Percentiles rank a stretch among this genome's conserved stretches.
These are phyloP conservation scores for Xylota sylvarum DNA, from an alignment of 2,888 invertebrate genomes.

Conservation along the genomic window DNA sequence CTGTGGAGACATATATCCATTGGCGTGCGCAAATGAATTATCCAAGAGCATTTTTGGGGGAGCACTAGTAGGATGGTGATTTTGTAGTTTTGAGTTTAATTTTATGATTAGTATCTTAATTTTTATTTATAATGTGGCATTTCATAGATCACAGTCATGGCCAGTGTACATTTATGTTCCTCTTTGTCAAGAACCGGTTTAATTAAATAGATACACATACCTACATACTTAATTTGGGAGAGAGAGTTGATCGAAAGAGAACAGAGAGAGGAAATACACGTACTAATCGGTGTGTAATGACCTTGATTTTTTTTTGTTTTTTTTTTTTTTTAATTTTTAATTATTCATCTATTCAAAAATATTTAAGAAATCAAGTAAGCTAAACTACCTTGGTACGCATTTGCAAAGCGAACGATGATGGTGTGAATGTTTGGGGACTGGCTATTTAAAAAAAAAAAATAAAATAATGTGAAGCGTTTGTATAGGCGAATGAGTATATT, in stretches of 20 bases:
- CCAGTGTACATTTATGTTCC: constrained; percentile 15
- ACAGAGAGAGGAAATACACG: constrained; percentile 33
- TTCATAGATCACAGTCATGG: constrained; percentile 76
- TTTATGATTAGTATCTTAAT: constrained; percentile 28
- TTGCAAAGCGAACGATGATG: constrained; percentile 41
- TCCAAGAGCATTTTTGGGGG: constrained; percentile 5
- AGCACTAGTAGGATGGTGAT: constrained; percentile 14
- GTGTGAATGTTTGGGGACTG: constrained; percentile 4
- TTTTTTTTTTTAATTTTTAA: constrained; percentile 37
- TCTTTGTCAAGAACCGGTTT: constrained; percentile 44
- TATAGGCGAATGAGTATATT: constrained; percentile 14
- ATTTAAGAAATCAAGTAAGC: constrained; percentile 63
- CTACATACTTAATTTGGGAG: neutral
- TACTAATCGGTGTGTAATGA: constrained; percentile 56
- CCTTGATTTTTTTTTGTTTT: constrained; percentile 48
- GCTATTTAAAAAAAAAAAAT: constrained; percentile 28
- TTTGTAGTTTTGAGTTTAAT: constrained; percentile 19
- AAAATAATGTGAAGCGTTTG: neutral
- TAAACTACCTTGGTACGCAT: constrained; percentile 55
- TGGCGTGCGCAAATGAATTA: constrained; percentile 54
- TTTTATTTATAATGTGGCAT: constrained; percentile 37
- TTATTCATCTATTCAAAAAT: constrained; percentile 54
- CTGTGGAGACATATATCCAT: constrained; percentile 39
- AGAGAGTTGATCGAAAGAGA: neutral
- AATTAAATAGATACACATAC: neutral